phyloP scores from a whole-genome alignment of 23 tunicate species.

The Botrylloides violaceus region DNA sequence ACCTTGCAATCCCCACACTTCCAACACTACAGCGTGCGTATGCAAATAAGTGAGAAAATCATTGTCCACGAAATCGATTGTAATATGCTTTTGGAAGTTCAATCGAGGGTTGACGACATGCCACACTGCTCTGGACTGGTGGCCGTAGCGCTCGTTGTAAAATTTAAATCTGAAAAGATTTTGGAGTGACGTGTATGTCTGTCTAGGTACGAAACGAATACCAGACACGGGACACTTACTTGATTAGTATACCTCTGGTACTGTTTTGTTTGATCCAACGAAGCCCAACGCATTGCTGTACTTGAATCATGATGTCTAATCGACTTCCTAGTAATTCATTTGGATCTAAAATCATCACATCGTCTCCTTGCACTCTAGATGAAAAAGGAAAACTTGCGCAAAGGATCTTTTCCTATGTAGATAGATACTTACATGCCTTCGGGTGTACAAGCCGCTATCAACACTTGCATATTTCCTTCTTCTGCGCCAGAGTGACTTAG shows the following conservation, averaged over 20 bases:
- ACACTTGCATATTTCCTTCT: conserved; percentile 42
- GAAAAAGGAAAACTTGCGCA: background rate
- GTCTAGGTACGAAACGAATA: no score
- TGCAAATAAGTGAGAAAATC: conserved; percentile 44
- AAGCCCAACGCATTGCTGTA: conserved; percentile 37
- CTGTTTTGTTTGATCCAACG: conserved; percentile 55
- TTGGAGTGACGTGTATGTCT: no score
- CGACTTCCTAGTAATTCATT: conserved; percentile 32
- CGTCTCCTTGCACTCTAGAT: conserved; percentile 36
- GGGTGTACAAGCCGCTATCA: conserved; percentile 41
- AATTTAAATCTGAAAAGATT: conserved; percentile 33
- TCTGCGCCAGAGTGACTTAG: conserved; percentile 41
- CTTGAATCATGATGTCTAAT: conserved; percentile 27
- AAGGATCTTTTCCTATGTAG: background rate
- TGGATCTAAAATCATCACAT: conserved; percentile 53
- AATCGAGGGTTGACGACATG: conserved; percentile 35
- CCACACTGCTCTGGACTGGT: conserved; percentile 31
- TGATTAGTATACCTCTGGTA: conserved; percentile 54
- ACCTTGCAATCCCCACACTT: conserved; percentile 92
- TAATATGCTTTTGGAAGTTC: conserved; percentile 31
- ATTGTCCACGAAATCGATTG: conserved; percentile 34
- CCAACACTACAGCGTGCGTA: conserved; percentile 42
- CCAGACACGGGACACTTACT: no score
- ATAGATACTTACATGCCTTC: conserved; percentile 39
- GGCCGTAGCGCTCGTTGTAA: conserved; percentile 38